A percentile compares a stretch with the other conserved stretches of the same genome.
These are phyloP conservation scores for Cotesia vestalis DNA, from an alignment of 1,140 invertebrate species.

Conservation along the genomic window DNA sequence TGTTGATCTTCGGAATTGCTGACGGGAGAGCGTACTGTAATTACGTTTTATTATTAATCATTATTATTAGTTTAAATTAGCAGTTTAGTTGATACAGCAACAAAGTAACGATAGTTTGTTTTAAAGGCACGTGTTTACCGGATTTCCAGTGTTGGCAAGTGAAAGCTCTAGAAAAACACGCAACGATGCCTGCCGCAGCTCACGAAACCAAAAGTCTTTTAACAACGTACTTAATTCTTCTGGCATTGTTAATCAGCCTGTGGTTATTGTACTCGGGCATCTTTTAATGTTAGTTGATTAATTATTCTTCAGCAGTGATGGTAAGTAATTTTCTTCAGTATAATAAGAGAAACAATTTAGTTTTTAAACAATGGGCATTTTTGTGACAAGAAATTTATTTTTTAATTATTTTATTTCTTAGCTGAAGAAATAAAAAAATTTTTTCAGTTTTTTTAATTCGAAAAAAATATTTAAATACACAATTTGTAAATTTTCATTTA, in stretches of 20 bases:
- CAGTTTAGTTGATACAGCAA: background rate
- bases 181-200: conserved; percentile 47
- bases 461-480: too few relatives aligned
- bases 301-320: conserved; percentile 31
- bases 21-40: too few relatives aligned
- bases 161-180: conserved; percentile 31
- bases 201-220: conserved; percentile 63
- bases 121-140: background rate
- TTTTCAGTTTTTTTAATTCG: too few relatives aligned
- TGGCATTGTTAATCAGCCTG: conserved; percentile 62
- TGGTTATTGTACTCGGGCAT: conserved; percentile 65
- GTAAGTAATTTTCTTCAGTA: conserved; percentile 40
- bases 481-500: too few relatives aligned
- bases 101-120: conserved; percentile 8
- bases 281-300: conserved; percentile 46
- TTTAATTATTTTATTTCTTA: too few relatives aligned
- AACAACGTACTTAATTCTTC: conserved; percentile 66
- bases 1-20: background rate
- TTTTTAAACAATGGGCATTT: too few relatives aligned
- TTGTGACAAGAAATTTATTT: too few relatives aligned
- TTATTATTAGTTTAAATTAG: too few relatives aligned
- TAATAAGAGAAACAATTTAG: too few relatives aligned
- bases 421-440: too few relatives aligned
- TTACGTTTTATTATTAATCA: too few relatives aligned
- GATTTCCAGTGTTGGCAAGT: conserved; percentile 5